Base-by-base conservation (phyloP, 2,888 invertebrate species). In the Lithophane leautieri region DNA sequence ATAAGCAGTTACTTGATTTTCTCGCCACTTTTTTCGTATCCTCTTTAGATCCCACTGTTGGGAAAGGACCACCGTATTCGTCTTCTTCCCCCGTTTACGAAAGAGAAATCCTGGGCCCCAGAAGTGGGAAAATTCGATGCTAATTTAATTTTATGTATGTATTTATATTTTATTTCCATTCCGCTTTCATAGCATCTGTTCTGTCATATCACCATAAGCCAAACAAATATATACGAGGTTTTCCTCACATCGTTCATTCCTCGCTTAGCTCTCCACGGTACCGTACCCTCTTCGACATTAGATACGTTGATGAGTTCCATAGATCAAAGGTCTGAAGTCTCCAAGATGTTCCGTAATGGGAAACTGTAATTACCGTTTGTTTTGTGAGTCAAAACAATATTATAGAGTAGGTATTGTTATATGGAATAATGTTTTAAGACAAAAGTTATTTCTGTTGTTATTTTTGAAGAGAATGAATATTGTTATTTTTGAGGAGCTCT, bases 261-360 rank as follows among this genome's bases (percentile, higher is more conserved):
- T 68, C 61, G 74, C 66, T 72, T 14, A 65, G 70, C 69, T 73
- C 8, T 6, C 44, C 70, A 6, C 3, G 65, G 40, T 7, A 70
- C 73, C 66, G 58, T 2, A 75, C 42, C 70, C 63, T 70, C 0
- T 54, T 58, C 0, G 76, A 67, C 60, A 81, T 42, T 52, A 69
- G 62, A 79, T 69, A 75, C 61, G 58, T 83, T 78, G 77, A 81
- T 71, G 69, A 81, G 69, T 76, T 73, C 34, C 56, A 76, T 69
- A 85, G 78, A 83, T 85, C 85, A 85, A 85, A 85, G 81, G 69
- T 73, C 75, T 70, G 42, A 62, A 56, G 52, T 62, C 58, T 72
- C 56, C 66, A 63, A 71, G 75, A 80, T 69, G 56, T 72, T 70
- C 67, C 40, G 72, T 83, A 85, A 85, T 79, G 42, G 71, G 75